Evolutionary conservation across 1,140 invertebrate genomes (phyloP).

Genomic region (Hormaphis cornu): DNA sequence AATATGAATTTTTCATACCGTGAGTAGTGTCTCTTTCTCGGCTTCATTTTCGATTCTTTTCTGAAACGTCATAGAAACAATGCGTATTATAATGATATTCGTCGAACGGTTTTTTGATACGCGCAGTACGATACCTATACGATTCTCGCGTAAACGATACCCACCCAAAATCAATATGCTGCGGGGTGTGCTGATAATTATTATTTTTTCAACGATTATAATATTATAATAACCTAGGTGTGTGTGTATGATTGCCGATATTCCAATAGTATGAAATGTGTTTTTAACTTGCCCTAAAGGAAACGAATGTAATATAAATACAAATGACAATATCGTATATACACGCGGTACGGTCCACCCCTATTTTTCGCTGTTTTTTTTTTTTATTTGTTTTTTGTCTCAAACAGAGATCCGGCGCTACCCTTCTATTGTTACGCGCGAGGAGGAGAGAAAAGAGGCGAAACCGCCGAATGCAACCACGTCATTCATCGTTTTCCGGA

Average conservation of each 20-base stretch:
- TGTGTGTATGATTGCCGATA: background rate
- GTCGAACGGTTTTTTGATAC: no score
- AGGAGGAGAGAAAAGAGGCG: background rate
- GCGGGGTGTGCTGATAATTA: no score
- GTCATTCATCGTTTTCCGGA: background rate
- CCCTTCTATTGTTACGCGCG: slow-evolving; percentile 4
- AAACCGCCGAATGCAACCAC: background rate
- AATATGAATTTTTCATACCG: slow-evolving; percentile 22
- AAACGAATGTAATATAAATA: slow-evolving; percentile 13
- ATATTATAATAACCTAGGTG: no score
- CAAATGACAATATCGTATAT: no score
- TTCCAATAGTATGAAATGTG: background rate
- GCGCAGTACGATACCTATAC: background rate
- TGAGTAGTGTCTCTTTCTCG: slow-evolving; percentile 21
- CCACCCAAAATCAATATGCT: background rate
- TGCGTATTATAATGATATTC: no score
- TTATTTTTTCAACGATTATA: background rate
- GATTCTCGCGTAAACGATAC: background rate
- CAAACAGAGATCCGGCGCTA: background rate
- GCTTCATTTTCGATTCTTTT: slow-evolving; percentile 15
- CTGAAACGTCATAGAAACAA: slow-evolving; percentile 20
- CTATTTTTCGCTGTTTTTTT: no score
- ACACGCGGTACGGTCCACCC: no score
- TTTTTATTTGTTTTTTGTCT: no score
- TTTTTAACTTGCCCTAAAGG: slow-evolving; percentile 10